Conservation (phyloP, 2,113 vertebrate genomes). For the Coptodon bakossiorum region DNA sequence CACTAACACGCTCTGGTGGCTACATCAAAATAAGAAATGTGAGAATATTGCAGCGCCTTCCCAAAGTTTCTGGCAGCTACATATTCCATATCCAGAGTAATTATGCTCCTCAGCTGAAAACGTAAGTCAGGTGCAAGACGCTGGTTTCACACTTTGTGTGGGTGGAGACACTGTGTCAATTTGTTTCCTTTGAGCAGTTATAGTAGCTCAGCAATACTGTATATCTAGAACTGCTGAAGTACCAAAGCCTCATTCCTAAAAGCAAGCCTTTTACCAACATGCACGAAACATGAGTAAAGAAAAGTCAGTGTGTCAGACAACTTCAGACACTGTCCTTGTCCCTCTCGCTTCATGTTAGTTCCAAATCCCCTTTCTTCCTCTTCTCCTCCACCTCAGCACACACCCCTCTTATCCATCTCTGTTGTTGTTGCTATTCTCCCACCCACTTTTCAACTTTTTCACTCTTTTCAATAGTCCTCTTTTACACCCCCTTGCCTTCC, state of each 20-base stretch:
- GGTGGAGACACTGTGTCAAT: not conserved
- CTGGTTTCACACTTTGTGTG: not conserved
- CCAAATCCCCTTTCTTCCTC: not conserved
- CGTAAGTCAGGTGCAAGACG: not conserved
- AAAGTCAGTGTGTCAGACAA: not conserved
- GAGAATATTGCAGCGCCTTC: not conserved
- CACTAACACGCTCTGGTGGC: not conserved
- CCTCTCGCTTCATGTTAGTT: not conserved
- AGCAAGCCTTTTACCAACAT: not conserved
- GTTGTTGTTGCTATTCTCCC: not conserved
- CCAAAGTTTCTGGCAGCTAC: not conserved
- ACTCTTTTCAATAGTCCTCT: not conserved
- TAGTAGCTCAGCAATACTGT: not conserved
- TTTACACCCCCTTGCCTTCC: not conserved
- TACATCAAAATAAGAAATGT: not conserved
- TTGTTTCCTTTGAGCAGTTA: not conserved
- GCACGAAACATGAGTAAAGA: not conserved
- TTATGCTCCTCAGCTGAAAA: not conserved
- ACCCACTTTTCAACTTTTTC: constrained; percentile 1
- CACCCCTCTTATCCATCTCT: not conserved
- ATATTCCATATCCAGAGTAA: not conserved
- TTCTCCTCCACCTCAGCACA: not conserved
- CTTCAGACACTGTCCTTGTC: not conserved
- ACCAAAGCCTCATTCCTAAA: not conserved
- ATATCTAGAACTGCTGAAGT: not conserved